Base-by-base conservation (phyloP, 2,113 vertebrate species). In the Elachura formosa region DNA sequence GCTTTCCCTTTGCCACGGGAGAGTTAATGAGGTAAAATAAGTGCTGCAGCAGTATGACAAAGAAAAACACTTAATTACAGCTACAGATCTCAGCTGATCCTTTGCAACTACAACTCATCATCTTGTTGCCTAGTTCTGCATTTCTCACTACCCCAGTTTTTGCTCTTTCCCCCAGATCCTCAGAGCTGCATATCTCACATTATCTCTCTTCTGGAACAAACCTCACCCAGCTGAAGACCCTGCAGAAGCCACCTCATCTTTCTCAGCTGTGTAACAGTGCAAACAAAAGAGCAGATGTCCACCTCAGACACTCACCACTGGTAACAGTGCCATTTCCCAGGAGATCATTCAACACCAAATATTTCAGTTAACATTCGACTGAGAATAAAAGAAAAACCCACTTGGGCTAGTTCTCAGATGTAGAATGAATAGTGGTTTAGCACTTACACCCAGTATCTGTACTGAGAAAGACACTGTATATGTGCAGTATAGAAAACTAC, bases 211-310 rank as follows among this genome's bases (percentile, higher is more conserved):
- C n/a, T 43, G 12, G 14, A 40, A 40, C 41, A 87, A 79, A 68
- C 21, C 20, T 69, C 14, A 43, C 2, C 3, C 51, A 62, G 40
- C 51, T 62, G 51, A 85, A 31, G 79, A 83, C 48, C 54, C 72
- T 40, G 26, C 24, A 94, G 84, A 55, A 95, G 63, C 19, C 23
- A 83, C 40, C 77, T 79, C 74, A 74, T 90, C 72, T 84, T 59
- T 87, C 84, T 91, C 80, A 75, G 38, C 61, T 78, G 6, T 78
- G 54, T 84, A 69, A 78, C 69, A 69, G 58, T 15, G 29, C 48
- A 89, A 61, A 87, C 63, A 89, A 89, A 94, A 93, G 56, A 87
- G 58, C 90, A 91, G 69, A 80, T 89, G 56, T 75, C 62, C 66
- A 68, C 38, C 62, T 46, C 1, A 20, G 29, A 51, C 49, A 49